Percentiles rank a stretch among this genome's conserved stretches.
These are phyloP conservation scores for Gymnopithys bicolor DNA, from an alignment of 2,797 vertebrate species.

Conservation along the genomic window DNA sequence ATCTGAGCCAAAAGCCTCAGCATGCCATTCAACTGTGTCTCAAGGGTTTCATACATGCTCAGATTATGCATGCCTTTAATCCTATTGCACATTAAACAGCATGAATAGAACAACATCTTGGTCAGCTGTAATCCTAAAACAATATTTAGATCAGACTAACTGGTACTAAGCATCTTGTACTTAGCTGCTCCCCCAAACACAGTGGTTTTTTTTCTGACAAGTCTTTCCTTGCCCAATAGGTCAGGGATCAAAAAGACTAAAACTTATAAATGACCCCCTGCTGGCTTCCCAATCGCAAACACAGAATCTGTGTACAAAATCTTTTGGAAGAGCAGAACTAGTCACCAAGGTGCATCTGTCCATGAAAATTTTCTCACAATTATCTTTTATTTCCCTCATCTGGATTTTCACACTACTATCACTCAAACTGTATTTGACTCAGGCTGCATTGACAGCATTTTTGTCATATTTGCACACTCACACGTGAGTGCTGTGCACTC, in stretches of 20 bases:
- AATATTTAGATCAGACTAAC: conserved; percentile 67
- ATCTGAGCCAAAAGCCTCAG: conserved; percentile 60
- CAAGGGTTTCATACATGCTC: conserved; percentile 60
- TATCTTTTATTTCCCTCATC: conserved; percentile 3
- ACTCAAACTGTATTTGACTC: neutral
- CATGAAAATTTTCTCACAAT: conserved; percentile 22
- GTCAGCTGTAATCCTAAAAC: conserved; percentile 71
- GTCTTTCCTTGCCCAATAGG: conserved; percentile 55
- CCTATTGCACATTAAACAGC: conserved; percentile 72
- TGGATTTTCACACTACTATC: neutral
- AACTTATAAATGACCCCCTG: conserved; percentile 59
- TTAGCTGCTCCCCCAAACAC: conserved; percentile 48
- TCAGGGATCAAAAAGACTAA: conserved; percentile 67
- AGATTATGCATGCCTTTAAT: conserved; percentile 67
- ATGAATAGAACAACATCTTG: conserved; percentile 68
- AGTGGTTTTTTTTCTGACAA: conserved; percentile 33
- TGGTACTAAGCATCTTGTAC: conserved; percentile 59
- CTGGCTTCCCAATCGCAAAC: conserved; percentile 58
- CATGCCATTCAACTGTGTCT: conserved; percentile 44
- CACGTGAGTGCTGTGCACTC: neutral
- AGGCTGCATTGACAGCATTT: neutral
- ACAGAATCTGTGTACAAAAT: conserved; percentile 25
- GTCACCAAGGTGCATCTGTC: neutral
- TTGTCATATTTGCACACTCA: neutral
- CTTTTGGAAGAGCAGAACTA: conserved; percentile 12